phyloP scores from a whole-genome alignment of 37 sponge, comb jelly and placozoan species.

The Eunapius fragilis region DNA sequence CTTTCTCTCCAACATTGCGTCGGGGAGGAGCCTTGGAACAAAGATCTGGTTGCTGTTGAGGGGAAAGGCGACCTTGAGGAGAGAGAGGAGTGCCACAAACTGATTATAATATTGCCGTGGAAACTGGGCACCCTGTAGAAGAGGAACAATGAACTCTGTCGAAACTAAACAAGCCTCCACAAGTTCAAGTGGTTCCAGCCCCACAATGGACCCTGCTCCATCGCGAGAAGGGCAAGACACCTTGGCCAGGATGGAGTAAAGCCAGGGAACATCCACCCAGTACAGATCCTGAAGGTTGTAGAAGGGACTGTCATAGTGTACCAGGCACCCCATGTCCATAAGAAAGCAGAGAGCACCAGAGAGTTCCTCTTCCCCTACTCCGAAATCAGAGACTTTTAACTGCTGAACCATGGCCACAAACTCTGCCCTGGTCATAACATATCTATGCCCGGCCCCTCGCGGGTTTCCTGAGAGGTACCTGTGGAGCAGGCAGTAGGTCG shows the following conservation, averaged over 20 bases:
- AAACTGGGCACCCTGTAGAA: slow-evolving; percentile 46
- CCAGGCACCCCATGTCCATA: slow-evolving; percentile 51
- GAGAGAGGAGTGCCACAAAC: slow-evolving; percentile 59
- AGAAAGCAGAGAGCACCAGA: slow-evolving; percentile 56
- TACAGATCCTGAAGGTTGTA: slow-evolving; percentile 64
- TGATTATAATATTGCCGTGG: slow-evolving; percentile 44
- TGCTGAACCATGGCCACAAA: slow-evolving; percentile 26
- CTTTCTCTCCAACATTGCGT: background rate
- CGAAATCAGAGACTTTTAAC: slow-evolving; percentile 28
- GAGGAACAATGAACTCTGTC: slow-evolving; percentile 6
- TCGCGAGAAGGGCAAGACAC: background rate
- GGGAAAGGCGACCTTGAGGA: slow-evolving; percentile 73
- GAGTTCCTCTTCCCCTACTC: slow-evolving; percentile 38
- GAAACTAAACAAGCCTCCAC: slow-evolving; percentile 62
- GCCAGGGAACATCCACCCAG: slow-evolving; percentile 70
- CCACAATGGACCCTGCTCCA: background rate
- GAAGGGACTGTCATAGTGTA: slow-evolving; percentile 59
- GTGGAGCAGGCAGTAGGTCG: slow-evolving; percentile 57
- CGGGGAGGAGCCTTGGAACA: slow-evolving; percentile 69
- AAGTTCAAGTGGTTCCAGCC: slow-evolving; percentile 18
- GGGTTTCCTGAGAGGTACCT: slow-evolving; percentile 14
- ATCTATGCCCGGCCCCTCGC: background rate
- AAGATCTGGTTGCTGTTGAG: slow-evolving; percentile 44
- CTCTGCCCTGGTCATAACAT: slow-evolving; percentile 34
- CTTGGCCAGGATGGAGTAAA: slow-evolving; percentile 75